These are phyloP conservation scores for Dicycla oo DNA, from an alignment of 2,888 invertebrate species.

Conservation along the genomic window DNA sequence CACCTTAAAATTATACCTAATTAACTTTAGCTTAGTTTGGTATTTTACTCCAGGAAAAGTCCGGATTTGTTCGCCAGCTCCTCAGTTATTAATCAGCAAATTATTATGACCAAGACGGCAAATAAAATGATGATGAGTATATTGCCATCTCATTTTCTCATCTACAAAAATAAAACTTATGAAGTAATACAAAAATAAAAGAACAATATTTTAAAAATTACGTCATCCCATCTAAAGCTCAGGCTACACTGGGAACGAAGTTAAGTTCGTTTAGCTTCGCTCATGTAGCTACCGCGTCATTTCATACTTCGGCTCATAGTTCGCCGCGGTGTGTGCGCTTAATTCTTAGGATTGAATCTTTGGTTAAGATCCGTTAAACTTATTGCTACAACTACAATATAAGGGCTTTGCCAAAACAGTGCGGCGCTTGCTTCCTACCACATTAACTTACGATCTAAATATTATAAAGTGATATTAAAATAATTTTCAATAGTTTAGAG, in stretches of 20 bases:
- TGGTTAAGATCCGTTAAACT: slow-evolving; percentile 49
- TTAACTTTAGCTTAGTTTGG: too few relatives aligned
- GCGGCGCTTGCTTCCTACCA: slow-evolving; percentile 15
- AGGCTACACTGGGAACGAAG: too few relatives aligned
- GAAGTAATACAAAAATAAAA: slow-evolving; percentile 20
- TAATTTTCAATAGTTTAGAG: slow-evolving; percentile 23
- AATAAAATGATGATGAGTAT: slow-evolving; percentile 7
- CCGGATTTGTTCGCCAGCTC: too few relatives aligned
- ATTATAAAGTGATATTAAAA: slow-evolving; percentile 17
- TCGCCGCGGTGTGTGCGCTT: too few relatives aligned
- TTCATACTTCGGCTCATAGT: too few relatives aligned
- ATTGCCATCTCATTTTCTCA: slow-evolving; percentile 9
- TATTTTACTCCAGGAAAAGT: too few relatives aligned
- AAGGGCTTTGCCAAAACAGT: slow-evolving; percentile 4
- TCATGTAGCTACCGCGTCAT: too few relatives aligned
- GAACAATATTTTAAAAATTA: too few relatives aligned
- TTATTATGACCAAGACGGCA: slow-evolving; percentile 1
- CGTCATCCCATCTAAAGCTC: neutral
- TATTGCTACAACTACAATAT: slow-evolving; percentile 35
- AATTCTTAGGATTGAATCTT: slow-evolving; percentile 56
- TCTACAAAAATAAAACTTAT: slow-evolving; percentile 19
- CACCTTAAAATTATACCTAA: too few relatives aligned
- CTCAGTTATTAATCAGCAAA: slow-evolving; percentile 8
- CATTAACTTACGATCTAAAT: slow-evolving; percentile 38
- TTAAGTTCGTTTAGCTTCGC: too few relatives aligned